These are phyloP conservation scores for Xylocopa sonorina DNA, from an alignment of 1,140 invertebrate species.

Conservation along the genomic window DNA sequence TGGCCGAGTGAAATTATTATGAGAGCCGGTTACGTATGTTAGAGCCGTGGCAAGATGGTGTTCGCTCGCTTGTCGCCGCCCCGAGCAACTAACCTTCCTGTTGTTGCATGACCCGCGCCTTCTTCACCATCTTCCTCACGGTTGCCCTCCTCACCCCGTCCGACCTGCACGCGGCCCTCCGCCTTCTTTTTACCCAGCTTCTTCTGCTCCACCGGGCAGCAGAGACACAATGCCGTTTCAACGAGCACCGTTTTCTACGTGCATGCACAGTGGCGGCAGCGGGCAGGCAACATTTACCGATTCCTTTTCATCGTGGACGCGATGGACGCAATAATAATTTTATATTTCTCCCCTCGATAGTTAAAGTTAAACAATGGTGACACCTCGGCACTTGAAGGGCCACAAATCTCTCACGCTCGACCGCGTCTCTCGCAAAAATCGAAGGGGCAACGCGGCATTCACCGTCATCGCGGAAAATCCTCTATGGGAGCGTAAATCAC, in stretches of 20 bases:
- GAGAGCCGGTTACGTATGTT: slow-evolving; percentile 74
- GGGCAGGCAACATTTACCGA: too few species aligned
- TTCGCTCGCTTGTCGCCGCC: slow-evolving; percentile 79
- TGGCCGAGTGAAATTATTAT: slow-evolving; percentile 75
- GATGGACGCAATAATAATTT: too few species aligned
- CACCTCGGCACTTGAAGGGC: too few species aligned
- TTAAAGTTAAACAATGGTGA: too few species aligned
- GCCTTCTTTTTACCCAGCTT: slow-evolving; percentile 47
- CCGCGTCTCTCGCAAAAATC: too few species aligned
- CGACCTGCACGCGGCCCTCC: neutral
- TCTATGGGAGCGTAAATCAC: neutral
- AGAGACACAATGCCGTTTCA: slow-evolving; percentile 52
- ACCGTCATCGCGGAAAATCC: too few species aligned
- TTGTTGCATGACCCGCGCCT: slow-evolving; percentile 79
- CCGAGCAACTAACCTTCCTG: slow-evolving; percentile 80
- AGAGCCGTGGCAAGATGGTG: slow-evolving; percentile 73
- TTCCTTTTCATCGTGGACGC: too few species aligned
- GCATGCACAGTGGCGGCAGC: too few species aligned
- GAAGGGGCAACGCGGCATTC: neutral
- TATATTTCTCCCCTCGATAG: too few species aligned
- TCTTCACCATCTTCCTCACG: slow-evolving; percentile 67
- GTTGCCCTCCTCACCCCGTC: slow-evolving; percentile 3
- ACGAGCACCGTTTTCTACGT: slow-evolving; percentile 54
- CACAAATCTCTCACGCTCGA: too few species aligned
- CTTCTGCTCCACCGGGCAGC: slow-evolving; percentile 32